Conservation (phyloP, 2,888 invertebrate species). For the Nymphalis urticae region DNA sequence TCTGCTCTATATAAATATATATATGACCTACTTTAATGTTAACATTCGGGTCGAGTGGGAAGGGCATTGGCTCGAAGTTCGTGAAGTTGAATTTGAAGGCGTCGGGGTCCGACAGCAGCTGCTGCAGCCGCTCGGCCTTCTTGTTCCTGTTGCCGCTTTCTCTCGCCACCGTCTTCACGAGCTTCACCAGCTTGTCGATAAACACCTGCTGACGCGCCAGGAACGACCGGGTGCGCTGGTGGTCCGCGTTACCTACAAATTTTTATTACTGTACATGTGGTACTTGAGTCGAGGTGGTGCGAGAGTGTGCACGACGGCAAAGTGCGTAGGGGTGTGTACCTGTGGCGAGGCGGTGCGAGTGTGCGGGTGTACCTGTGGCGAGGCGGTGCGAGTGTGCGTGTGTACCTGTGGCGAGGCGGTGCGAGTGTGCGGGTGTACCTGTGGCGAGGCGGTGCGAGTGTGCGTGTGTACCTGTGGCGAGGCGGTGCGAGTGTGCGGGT, state of each 20-base stretch:
- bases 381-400: too few species aligned
- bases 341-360: too few species aligned
- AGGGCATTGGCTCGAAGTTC: constrained; percentile 94
- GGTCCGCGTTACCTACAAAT: constrained; percentile 81
- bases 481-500: too few species aligned
- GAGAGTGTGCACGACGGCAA: neutral
- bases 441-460: too few species aligned
- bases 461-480: too few species aligned
- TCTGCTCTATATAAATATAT: too few species aligned
- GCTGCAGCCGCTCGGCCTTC: constrained; percentile 94
- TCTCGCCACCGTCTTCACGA: constrained; percentile 93
- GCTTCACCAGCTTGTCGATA: constrained; percentile 92
- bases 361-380: too few species aligned
- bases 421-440: too few species aligned
- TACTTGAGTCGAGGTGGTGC: neutral
- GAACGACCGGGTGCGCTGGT: constrained; percentile 88
- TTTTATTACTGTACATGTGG: neutral
- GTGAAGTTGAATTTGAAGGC: constrained; percentile 92
- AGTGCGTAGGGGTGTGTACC: too few species aligned
- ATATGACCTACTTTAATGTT: constrained; percentile 46
- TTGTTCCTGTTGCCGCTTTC: constrained; percentile 95
- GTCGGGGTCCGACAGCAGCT: constrained; percentile 90
- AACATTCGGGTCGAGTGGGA: constrained; percentile 97
- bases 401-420: too few species aligned
- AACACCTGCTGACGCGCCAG: constrained; percentile 93